Evolutionary conservation across 2,888 invertebrate species (phyloP).

Genomic region (Ectemnius cavifrons): DNA sequence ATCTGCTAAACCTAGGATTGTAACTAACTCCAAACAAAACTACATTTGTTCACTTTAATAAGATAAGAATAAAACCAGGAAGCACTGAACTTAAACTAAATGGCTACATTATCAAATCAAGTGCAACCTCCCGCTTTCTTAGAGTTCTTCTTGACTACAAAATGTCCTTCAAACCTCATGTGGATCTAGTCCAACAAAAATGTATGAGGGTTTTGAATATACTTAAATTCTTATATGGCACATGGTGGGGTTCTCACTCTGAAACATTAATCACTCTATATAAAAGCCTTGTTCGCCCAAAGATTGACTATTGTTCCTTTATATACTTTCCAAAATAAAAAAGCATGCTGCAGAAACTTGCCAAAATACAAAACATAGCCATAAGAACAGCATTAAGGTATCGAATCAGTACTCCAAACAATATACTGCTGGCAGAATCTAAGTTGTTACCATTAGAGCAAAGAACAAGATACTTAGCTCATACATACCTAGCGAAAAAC

Average conservation of each 20-base stretch:
- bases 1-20: no score
- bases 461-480: neutral
- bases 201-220: slow-evolving; percentile 10
- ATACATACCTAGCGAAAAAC: neutral
- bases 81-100: neutral
- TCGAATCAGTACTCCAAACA: slow-evolving; percentile 1
- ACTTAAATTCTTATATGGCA: slow-evolving; percentile 3
- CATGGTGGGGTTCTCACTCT: slow-evolving; percentile 16
- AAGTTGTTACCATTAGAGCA: neutral
- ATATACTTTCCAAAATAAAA: slow-evolving; percentile 24
- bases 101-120: neutral
- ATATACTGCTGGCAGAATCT: slow-evolving; percentile 3
- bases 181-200: neutral
- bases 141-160: slow-evolving; percentile 3
- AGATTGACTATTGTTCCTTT: slow-evolving; percentile 33
- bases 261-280: slow-evolving; percentile 30
- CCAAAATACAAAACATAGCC: slow-evolving; percentile 32
- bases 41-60: slow-evolving; percentile 19
- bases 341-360: slow-evolving; percentile 11
- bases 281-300: slow-evolving; percentile 33
- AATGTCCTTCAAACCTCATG: neutral
- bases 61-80: neutral
- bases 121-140: neutral
- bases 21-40: no score
- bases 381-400: slow-evolving; percentile 16